A percentile compares a stretch with the other conserved stretches of the same genome.
These are phyloP conservation scores for Sinocyclocheilus grahami DNA, from an alignment of 2,113 vertebrate genomes.

Conservation along the genomic window DNA sequence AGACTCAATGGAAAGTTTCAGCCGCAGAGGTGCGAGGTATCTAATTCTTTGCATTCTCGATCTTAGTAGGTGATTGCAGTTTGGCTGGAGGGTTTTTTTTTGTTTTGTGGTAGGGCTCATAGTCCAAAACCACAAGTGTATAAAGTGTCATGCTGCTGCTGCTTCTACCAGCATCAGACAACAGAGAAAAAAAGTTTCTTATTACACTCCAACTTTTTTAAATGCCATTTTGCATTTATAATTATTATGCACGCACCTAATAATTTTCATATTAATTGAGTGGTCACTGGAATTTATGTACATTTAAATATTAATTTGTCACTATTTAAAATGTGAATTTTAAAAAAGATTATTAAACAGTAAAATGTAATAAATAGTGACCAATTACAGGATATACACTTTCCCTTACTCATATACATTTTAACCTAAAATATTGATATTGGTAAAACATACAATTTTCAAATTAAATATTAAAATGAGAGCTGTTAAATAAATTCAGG, in stretches of 20 bases:
- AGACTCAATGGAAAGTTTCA: background rate
- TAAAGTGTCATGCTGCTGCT: background rate
- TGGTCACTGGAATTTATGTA: background rate
- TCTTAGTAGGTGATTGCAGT: background rate
- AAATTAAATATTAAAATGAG: background rate
- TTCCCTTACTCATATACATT: no score
- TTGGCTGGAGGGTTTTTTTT: no score
- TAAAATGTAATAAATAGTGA: no score
- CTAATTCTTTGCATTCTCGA: background rate
- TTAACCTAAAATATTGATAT: background rate
- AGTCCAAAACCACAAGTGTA: slow-evolving; percentile 21
- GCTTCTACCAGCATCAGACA: background rate
- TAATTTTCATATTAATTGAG: background rate
- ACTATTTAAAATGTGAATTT: no score
- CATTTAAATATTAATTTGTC: background rate
- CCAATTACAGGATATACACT: no score
- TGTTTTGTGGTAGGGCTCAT: background rate
- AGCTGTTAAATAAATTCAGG: background rate
- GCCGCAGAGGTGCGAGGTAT: background rate
- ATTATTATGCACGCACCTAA: background rate
- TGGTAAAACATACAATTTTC: background rate
- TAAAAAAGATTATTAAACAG: no score
- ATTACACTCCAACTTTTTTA: background rate
- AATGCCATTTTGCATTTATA: background rate
- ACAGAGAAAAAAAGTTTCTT: background rate